Evolutionary conservation across 2,888 invertebrate genomes (phyloP).

Genomic region (Bombylius major): DNA sequence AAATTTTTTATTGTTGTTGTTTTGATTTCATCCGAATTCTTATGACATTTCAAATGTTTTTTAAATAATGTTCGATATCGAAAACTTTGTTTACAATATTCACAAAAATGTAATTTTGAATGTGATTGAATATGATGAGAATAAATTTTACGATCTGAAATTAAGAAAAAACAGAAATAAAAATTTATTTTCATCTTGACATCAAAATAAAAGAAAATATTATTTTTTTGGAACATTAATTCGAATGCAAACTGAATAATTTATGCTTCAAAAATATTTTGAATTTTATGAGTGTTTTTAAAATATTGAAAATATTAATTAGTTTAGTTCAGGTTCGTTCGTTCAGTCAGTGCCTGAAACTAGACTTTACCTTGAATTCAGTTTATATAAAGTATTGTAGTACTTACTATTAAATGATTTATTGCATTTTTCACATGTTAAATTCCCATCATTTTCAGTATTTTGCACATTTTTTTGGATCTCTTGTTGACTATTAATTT

Average conservation of each 20-base stretch:
- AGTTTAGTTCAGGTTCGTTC: too few relatives aligned
- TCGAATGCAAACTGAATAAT: too few relatives aligned
- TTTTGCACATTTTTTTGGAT: not conserved
- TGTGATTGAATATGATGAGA: conserved; percentile 2
- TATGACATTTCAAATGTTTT: conserved; percentile 7
- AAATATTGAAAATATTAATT: too few relatives aligned
- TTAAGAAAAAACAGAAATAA: not conserved
- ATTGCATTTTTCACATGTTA: not conserved
- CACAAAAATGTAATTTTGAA: conserved; percentile 1
- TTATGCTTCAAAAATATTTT: too few relatives aligned
- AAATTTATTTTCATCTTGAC: not conserved
- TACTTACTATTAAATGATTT: not conserved
- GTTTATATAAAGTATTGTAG: too few relatives aligned
- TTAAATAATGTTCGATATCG: conserved; percentile 1
- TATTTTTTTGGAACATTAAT: too few relatives aligned
- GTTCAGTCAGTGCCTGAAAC: too few relatives aligned
- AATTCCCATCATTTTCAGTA: not conserved
- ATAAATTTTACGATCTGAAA: not conserved
- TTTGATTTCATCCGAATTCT: too few relatives aligned
- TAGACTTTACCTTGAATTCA: too few relatives aligned
- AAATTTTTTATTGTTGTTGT: not conserved
- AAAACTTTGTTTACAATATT: conserved; percentile 1
- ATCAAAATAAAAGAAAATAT: too few relatives aligned
- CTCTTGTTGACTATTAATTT: not conserved
- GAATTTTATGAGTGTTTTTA: too few relatives aligned